Percentiles rank a stretch among this genome's conserved stretches.
Evolutionary conservation across 2,888 invertebrate species (phyloP).

Genomic region (Tenodera sinensis): DNA sequence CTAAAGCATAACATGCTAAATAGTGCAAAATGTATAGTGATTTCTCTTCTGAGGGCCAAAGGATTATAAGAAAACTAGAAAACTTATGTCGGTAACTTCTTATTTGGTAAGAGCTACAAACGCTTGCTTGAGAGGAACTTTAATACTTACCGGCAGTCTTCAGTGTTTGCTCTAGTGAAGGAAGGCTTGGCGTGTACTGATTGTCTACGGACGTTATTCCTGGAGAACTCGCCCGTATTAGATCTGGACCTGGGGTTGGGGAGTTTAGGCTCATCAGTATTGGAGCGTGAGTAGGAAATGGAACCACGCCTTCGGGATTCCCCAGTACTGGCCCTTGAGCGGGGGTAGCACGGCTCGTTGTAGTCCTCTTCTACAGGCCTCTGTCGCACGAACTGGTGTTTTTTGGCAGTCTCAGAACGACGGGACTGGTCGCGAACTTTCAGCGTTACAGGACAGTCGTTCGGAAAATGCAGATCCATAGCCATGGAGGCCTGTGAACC

Average conservation of each 20-base stretch:
- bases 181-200: constrained; percentile 4
- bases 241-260: constrained; percentile 3
- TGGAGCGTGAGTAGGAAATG: constrained; percentile 15
- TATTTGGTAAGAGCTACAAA: neutral
- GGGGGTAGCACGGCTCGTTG: neutral
- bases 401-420: constrained; percentile 63
- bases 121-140: neutral
- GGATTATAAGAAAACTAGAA: no score
- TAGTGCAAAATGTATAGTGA: no score
- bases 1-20: no score
- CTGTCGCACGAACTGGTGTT: constrained; percentile 72
- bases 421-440: constrained; percentile 53
- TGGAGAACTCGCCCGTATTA: neutral
- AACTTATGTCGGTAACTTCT: no score
- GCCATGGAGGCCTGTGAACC: constrained; percentile 58
- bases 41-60: no score
- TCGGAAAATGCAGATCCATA: constrained; percentile 66
- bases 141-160: constrained; percentile 10
- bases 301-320: constrained; percentile 14
- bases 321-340: constrained; percentile 9
- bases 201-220: constrained; percentile 10
- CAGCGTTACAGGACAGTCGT: constrained; percentile 57
- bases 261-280: constrained; percentile 8
- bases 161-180: constrained; percentile 19
- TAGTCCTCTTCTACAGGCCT: constrained; percentile 64